Percentiles rank a stretch among this genome's conserved stretches.
These are phyloP conservation scores for Sminthurides bifidus DNA, from an alignment of 1,140 invertebrate genomes.

Conservation along the genomic window DNA sequence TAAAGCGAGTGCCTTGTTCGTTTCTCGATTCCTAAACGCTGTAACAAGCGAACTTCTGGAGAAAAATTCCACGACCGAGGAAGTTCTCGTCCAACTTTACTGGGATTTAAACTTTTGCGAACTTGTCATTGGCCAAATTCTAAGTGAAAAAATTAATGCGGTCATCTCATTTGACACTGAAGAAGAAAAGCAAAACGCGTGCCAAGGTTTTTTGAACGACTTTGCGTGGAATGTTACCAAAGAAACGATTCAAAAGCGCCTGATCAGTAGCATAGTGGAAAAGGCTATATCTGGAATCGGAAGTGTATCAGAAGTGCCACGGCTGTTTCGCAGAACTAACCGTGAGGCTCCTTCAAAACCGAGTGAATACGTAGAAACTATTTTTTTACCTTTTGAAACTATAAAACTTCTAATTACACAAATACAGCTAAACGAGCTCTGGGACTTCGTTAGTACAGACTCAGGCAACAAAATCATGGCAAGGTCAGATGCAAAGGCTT, in stretches of 20 bases:
- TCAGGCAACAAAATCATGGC: conserved; percentile 14
- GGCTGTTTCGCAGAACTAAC: conserved; percentile 85
- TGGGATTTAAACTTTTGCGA: conserved; percentile 28
- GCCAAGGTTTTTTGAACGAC: conserved; percentile 10
- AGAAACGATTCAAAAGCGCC: conserved; percentile 15
- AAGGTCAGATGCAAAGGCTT: conserved; percentile 1
- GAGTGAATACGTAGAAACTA: conserved; percentile 60
- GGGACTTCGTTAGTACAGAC: conserved; percentile 18
- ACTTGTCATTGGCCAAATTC: conserved; percentile 27
- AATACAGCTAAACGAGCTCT: conserved; percentile 37
- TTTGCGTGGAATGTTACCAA: conserved; percentile 20
- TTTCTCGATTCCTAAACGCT: conserved; percentile 23
- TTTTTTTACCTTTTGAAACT: conserved; percentile 44
- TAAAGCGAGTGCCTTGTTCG: conserved; percentile 31
- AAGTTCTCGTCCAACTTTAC: conserved; percentile 17
- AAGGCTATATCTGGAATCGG: conserved; percentile 36
- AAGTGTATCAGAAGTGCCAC: conserved; percentile 74
- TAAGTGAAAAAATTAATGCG: conserved; percentile 21
- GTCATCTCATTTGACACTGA: conserved; percentile 1
- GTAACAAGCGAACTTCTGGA: conserved; percentile 12
- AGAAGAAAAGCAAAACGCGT: neutral
- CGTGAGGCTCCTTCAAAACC: conserved; percentile 65
- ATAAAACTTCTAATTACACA: conserved; percentile 48
- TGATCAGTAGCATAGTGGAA: conserved; percentile 23
- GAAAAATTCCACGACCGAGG: conserved; percentile 2